Conservation (phyloP, 2,888 invertebrate species). For the Cephus rjabovi region DNA sequence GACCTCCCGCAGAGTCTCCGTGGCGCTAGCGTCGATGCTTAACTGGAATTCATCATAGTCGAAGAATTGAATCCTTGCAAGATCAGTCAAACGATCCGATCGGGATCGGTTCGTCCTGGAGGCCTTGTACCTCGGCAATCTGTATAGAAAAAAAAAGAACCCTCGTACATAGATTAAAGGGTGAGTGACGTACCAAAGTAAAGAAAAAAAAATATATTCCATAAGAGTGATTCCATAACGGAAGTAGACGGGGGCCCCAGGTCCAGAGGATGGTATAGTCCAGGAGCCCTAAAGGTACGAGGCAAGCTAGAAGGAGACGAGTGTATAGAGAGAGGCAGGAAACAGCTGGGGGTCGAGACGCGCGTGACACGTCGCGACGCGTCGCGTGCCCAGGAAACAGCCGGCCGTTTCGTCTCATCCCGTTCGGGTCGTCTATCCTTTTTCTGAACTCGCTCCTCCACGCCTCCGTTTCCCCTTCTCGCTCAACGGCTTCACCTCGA, state of each 20-base stretch:
- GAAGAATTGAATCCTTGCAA: not conserved
- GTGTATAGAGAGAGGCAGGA: constrained; percentile 47
- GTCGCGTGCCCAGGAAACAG: constrained; percentile 54
- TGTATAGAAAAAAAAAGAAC: not conserved
- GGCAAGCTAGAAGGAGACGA: constrained; percentile 17
- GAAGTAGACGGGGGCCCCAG: not conserved
- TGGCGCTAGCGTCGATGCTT: not conserved
- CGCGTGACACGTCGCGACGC: constrained; percentile 31
- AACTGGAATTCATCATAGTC: not conserved
- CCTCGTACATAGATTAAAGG: not conserved
- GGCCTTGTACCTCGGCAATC: not conserved
- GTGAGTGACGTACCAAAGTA: not conserved
- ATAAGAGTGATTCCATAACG: not conserved
- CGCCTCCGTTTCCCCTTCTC: constrained; percentile 41
- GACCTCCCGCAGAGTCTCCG: not conserved
- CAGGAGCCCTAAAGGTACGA: constrained; percentile 7
- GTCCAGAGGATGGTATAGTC: not conserved
- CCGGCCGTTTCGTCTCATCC: constrained; percentile 37
- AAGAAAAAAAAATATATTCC: not conserved
- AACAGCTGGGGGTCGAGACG: constrained; percentile 55
- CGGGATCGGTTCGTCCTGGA: not conserved
- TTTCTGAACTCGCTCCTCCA: constrained; percentile 28
- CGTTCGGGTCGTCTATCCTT: not conserved
- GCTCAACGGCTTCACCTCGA: constrained; percentile 24
- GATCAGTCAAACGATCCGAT: not conserved